A percentile compares a stretch with the other conserved stretches of the same genome.
Evolutionary conservation across 2,113 vertebrate genomes (phyloP).

Genomic region (Brachirus orientalis): DNA sequence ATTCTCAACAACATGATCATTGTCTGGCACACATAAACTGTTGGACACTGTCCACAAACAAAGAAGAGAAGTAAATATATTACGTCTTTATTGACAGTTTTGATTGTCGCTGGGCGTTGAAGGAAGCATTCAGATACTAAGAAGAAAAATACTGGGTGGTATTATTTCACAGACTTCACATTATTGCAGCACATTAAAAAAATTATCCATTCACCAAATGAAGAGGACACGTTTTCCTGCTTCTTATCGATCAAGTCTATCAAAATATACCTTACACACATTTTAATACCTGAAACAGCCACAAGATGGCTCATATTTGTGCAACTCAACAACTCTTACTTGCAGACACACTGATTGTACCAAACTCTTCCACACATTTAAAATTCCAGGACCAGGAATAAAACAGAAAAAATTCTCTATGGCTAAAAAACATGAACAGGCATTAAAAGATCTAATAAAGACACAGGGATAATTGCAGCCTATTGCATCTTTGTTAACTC

Average conservation of each 20-base stretch:
- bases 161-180: conserved; percentile 40
- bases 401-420: conserved; percentile 17
- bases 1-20: too few relatives aligned
- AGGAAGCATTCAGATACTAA: conserved; percentile 36
- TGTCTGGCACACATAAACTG: not conserved
- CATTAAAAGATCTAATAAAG: conserved; percentile 17
- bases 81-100: conserved; percentile 66
- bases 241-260: conserved; percentile 20
- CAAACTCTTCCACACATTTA: conserved; percentile 26
- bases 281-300: conserved; percentile 55
- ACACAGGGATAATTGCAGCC: conserved; percentile 2
- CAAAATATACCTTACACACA: conserved; percentile 50
- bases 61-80: conserved; percentile 10
- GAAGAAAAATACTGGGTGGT: conserved; percentile 14
- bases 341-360: conserved; percentile 34
- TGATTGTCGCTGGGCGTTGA: conserved; percentile 70
- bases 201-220: not conserved
- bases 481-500: conserved; percentile 25
- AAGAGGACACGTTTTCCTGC: too few relatives aligned
- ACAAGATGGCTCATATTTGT: conserved; percentile 58
- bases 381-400: not conserved
- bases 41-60: not conserved
- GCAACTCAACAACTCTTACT: conserved; percentile 45
- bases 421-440: conserved; percentile 17
- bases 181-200: conserved; percentile 36